Conservation (phyloP, 2,797 vertebrate genomes). For the Mormyrus proboscirostris region DNA sequence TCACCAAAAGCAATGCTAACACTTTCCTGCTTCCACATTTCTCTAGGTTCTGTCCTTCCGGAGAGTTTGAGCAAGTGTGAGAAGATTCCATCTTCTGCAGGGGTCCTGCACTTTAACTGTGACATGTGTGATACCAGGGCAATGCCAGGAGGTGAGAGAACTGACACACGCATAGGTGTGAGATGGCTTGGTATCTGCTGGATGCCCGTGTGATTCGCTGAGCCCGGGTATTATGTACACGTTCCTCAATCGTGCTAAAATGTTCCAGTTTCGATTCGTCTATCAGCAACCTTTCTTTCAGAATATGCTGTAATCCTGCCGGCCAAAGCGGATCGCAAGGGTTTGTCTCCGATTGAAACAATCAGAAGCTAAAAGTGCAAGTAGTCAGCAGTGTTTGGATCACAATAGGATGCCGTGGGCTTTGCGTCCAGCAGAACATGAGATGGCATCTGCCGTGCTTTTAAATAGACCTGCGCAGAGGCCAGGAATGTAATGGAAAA, state of each 20-base stretch:
- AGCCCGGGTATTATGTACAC: neutral
- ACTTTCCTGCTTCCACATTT: slow-evolving; percentile 28
- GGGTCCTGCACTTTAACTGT: slow-evolving; percentile 60
- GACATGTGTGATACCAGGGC: slow-evolving; percentile 59
- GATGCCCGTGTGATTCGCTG: neutral
- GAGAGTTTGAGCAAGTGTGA: slow-evolving; percentile 69
- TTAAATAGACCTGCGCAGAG: neutral
- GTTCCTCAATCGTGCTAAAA: neutral
- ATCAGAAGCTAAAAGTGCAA: neutral
- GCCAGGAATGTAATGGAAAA: neutral
- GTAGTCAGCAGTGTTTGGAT: neutral
- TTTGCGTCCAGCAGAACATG: neutral
- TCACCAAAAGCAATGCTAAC: too few species aligned
- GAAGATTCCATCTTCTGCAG: slow-evolving; percentile 58
- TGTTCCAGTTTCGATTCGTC: neutral
- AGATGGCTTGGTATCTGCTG: neutral
- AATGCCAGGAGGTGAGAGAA: slow-evolving; percentile 58
- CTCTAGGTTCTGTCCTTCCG: slow-evolving; percentile 57
- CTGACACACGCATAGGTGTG: slow-evolving; percentile 52
- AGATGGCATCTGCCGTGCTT: neutral
- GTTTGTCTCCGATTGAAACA: neutral
- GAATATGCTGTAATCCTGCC: neutral
- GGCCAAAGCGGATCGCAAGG: neutral
- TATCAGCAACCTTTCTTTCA: neutral
- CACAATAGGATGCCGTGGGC: neutral